Evolutionary conservation across 2,113 vertebrate genomes (phyloP).

Genomic region (Cryptoleucopteryx plumbea): DNA sequence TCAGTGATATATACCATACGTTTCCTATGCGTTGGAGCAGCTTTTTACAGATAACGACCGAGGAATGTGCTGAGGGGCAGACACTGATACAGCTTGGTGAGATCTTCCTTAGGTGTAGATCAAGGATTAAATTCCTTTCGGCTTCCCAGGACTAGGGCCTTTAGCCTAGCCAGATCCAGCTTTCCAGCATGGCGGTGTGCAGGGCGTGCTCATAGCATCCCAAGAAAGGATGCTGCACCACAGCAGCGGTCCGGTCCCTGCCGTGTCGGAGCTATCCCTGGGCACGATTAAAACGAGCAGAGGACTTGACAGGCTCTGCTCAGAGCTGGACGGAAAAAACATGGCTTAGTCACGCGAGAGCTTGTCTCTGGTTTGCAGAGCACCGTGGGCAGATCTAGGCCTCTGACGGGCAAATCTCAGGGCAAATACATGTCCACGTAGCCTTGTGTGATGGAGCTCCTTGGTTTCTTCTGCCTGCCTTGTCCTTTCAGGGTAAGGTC

Average conservation of each 20-base stretch:
- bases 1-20: neutral
- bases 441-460: neutral
- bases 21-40: neutral
- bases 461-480: neutral
- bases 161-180: neutral
- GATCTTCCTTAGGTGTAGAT: neutral
- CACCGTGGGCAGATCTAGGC: neutral
- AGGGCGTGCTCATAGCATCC: rapidly evolving
- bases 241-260: neutral
- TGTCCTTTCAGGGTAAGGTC: neutral
- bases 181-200: neutral
- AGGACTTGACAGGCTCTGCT: neutral
- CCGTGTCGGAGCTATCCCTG: neutral
- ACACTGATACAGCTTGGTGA: neutral
- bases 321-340: neutral
- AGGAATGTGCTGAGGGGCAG: neutral
- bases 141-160: neutral
- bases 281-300: neutral
- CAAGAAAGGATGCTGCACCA: neutral
- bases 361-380: neutral
- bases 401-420: neutral
- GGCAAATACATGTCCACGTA: neutral
- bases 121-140: neutral
- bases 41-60: neutral
- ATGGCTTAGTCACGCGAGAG: neutral